Base-by-base conservation (phyloP, 2,797 vertebrate species). In the Hafferia zeledoni region DNA sequence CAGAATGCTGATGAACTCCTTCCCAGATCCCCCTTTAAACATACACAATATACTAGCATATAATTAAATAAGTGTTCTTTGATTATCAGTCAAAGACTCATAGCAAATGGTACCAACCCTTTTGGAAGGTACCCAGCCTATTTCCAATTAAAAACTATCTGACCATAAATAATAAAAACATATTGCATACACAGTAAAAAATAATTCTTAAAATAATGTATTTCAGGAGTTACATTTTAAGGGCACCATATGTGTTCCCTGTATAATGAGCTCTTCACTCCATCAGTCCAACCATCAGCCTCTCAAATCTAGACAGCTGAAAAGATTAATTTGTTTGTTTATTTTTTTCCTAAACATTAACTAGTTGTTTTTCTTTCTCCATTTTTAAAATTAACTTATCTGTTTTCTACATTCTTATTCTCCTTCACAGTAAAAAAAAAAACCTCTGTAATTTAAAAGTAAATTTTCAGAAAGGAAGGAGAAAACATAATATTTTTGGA, bases 161-260 rank as follows among this genome's bases (percentile, higher is more conserved):
- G 85, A 87, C 87, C 92, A 97, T 96, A 97, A 97, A 97, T 97
- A 97, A 97, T 95, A 97, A 97, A 97, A 97, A 22, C 39, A 18
- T 78, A 84, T 95, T 96, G 94, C 75, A 91, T 50, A 33, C 61
- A 93, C 17, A 89, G 67, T 95, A 97, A 97, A 97, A 96, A 97
- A 97, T 91, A 79, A 69, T 95, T 97, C 90, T 97, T 97, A 96
- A 95, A 97, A 95, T 93, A 96, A 97, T 92, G 46, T 90, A 83
- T 89, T 96, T 93, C 84, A 64, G 85, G 43, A 50, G 80, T 65
- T 95, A 70, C 90, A 78, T 95, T 97, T 97, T 96, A 92, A 94
- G 85, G 84, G 59, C 69, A 43, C 44, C 93, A 93, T 75, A 96
- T 96, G 63, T 94, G 95, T 95, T 96, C 72, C 55, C 47, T 87